Evolutionary conservation across 1,140 invertebrate genomes (phyloP).

Genomic region (Pogonognathellus flavescens): DNA sequence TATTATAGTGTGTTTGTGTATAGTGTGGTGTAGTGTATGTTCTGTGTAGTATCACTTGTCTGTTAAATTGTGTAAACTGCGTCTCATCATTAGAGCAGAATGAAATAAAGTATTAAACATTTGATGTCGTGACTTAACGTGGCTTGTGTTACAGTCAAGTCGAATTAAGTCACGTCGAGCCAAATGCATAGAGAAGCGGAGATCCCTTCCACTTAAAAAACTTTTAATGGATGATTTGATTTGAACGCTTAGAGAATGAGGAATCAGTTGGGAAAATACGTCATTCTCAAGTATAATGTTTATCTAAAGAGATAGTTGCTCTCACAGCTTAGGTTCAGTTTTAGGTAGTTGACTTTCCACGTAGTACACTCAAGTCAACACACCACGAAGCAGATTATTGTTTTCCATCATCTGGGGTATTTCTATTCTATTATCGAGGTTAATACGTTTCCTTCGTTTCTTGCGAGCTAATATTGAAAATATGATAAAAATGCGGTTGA

Average conservation of each 20-base stretch:
- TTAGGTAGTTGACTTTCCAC: too few species aligned
- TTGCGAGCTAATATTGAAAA: neutral
- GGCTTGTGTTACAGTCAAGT: constrained; percentile 28
- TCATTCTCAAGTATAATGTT: constrained; percentile 1
- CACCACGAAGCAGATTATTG: neutral
- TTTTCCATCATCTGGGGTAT: neutral
- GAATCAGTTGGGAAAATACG: constrained; percentile 16
- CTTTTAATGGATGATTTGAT: constrained; percentile 31
- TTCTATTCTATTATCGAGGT: constrained; percentile 2
- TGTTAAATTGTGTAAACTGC: neutral
- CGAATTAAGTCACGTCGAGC: neutral
- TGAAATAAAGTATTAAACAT: constrained; percentile 29
- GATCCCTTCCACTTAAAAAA: constrained; percentile 21
- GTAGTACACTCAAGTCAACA: neutral
- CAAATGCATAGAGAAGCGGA: neutral
- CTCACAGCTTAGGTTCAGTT: too few species aligned
- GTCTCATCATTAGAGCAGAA: constrained; percentile 22
- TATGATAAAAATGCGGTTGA: neutral
- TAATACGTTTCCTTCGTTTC: neutral
- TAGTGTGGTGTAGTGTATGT: neutral
- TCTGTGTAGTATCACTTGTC: constrained; percentile 1
- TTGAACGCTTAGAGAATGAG: constrained; percentile 25
- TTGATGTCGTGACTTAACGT: constrained; percentile 42
- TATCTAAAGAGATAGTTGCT: too few species aligned
- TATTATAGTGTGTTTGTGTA: neutral